Percentiles rank a stretch among this genome's conserved stretches.
Evolutionary conservation across 2,113 vertebrate genomes (phyloP).

Genomic region (Peromyscus californicus): DNA sequence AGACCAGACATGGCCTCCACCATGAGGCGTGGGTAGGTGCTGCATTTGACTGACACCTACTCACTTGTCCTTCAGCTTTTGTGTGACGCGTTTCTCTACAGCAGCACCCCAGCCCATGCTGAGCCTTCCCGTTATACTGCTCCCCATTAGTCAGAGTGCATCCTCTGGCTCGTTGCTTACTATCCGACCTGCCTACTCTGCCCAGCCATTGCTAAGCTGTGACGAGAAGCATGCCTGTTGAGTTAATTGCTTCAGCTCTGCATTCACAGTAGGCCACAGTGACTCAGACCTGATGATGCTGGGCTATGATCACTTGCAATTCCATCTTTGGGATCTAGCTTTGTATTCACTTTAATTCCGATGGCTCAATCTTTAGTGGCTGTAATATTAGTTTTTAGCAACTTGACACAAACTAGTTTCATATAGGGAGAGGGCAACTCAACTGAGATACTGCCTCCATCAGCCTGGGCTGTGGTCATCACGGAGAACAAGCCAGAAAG

Average conservation of each 20-base stretch:
- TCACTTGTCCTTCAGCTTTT: background rate
- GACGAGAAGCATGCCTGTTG: background rate
- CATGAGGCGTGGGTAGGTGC: fast-evolving
- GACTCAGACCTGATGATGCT: background rate
- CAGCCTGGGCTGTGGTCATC: background rate
- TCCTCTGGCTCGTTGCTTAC: background rate
- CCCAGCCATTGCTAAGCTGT: background rate
- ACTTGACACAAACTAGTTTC: background rate
- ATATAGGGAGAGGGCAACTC: background rate
- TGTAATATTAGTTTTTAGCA: background rate
- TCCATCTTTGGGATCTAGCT: background rate
- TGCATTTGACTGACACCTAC: background rate
- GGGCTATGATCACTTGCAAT: background rate
- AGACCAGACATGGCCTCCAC: too few species aligned
- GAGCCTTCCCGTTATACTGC: background rate
- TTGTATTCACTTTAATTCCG: background rate
- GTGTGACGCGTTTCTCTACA: background rate
- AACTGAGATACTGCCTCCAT: background rate
- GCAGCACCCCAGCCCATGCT: background rate
- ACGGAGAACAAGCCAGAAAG: background rate
- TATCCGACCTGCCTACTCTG: background rate
- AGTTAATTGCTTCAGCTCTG: fast-evolving
- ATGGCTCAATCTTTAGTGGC: background rate
- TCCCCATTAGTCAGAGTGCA: background rate
- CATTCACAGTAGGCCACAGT: too few species aligned